Evolutionary conservation across 1,140 invertebrate genomes (phyloP).

Genomic region (Stenopsyche tienmushanensis): DNA sequence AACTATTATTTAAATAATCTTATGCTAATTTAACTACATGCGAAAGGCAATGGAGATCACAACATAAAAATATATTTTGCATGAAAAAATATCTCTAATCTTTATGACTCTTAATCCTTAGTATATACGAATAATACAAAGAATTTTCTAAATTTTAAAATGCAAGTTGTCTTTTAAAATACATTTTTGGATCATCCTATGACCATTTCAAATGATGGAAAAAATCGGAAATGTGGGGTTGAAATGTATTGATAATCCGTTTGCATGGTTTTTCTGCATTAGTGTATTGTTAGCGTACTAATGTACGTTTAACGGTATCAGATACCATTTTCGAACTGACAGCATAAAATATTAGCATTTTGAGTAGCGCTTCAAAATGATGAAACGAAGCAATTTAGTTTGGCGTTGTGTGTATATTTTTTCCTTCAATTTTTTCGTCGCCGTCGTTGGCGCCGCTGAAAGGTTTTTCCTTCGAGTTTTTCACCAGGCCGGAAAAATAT

Average conservation of each 20-base stretch:
- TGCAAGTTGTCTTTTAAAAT: too few relatives aligned
- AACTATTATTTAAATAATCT: too few relatives aligned
- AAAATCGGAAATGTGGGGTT: neutral
- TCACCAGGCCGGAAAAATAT: neutral
- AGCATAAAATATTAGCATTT: slow-evolving; percentile 22
- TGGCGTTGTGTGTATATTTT: neutral
- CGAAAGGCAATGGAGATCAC: too few relatives aligned
- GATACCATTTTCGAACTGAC: neutral
- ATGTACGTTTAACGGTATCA: neutral
- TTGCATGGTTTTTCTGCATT: neutral
- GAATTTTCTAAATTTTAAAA: too few relatives aligned
- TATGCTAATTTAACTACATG: too few relatives aligned
- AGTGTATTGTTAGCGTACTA: neutral
- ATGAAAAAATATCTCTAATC: too few relatives aligned
- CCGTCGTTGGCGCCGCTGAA: neutral
- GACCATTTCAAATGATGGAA: too few relatives aligned
- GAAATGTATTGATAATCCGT: neutral
- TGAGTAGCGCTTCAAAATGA: neutral
- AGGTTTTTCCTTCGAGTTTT: slow-evolving; percentile 9
- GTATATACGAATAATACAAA: too few relatives aligned
- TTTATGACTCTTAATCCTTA: too few relatives aligned
- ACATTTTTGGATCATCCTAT: neutral
- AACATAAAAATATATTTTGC: too few relatives aligned
- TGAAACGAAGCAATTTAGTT: slow-evolving; percentile 16
- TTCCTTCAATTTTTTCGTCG: neutral